These are phyloP conservation scores for Pelosia muscerda DNA, from an alignment of 2,888 invertebrate genomes.

Conservation along the genomic window DNA sequence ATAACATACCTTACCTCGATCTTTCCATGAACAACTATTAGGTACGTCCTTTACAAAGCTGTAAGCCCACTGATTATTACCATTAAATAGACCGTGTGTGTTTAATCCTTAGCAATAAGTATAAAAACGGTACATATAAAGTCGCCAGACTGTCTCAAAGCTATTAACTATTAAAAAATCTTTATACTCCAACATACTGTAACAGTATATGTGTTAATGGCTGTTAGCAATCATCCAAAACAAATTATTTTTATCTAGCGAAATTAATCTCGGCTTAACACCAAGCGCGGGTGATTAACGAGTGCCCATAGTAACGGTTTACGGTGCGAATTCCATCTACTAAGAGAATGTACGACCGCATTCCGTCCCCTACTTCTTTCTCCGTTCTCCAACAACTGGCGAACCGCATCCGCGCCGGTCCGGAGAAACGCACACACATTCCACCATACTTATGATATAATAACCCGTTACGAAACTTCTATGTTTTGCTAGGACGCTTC, in stretches of 20 bases:
- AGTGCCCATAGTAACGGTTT: constrained; percentile 51
- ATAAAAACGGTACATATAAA: background rate
- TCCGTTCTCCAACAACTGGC: constrained; percentile 47
- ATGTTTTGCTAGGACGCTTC: constrained; percentile 48
- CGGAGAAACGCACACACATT: constrained; percentile 67
- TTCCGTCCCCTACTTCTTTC: constrained; percentile 65
- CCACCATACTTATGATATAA: constrained; percentile 62
- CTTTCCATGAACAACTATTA: background rate
- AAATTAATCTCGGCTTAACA: constrained; percentile 38
- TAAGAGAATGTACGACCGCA: constrained; percentile 60
- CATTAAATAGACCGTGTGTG: background rate
- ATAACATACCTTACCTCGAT: background rate
- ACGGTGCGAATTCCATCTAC: constrained; percentile 52
- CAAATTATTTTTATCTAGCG: constrained; percentile 22
- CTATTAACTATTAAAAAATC: constrained; percentile 2
- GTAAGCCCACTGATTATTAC: background rate
- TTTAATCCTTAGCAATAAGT: background rate
- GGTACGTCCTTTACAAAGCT: too few species aligned
- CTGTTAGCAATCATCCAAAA: constrained; percentile 17
- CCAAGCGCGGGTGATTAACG: constrained; percentile 43
- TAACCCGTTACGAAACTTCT: constrained; percentile 55
- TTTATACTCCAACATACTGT: background rate
- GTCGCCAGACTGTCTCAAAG: constrained; percentile 7
- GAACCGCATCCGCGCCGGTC: constrained; percentile 46
- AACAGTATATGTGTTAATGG: constrained; percentile 6